These are phyloP conservation scores for Natrix natrix DNA, from an alignment of 2,797 vertebrate genomes.

Conservation along the genomic window DNA sequence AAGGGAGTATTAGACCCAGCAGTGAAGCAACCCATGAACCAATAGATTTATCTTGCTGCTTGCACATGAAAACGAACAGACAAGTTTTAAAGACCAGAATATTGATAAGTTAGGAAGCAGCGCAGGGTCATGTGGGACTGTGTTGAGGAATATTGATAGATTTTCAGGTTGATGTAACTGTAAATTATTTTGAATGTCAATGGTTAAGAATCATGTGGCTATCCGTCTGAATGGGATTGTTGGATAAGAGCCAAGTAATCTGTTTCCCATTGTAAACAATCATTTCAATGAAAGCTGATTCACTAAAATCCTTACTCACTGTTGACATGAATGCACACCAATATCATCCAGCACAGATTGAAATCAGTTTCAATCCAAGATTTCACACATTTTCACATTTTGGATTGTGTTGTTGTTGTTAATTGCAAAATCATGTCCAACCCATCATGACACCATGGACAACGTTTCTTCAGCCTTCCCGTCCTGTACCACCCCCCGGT, in stretches of 20 bases:
- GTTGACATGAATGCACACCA: background rate
- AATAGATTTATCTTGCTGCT: constrained; percentile 6
- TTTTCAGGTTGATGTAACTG: constrained; percentile 18
- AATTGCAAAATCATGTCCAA: no score
- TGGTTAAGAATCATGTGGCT: constrained; percentile 22
- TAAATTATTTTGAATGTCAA: constrained; percentile 34
- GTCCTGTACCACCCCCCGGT: no score
- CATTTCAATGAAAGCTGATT: background rate
- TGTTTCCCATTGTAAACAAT: background rate
- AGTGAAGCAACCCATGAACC: background rate
- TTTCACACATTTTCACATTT: background rate
- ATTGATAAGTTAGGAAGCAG: constrained; percentile 25
- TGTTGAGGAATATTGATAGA: background rate
- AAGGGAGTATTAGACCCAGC: background rate
- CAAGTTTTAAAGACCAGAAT: background rate
- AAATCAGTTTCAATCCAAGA: fast-evolving
- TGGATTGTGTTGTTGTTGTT: no score
- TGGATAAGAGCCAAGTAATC: constrained; percentile 24
- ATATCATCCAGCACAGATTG: background rate
- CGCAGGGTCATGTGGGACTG: background rate
- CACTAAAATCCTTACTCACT: background rate
- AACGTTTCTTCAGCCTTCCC: no score
- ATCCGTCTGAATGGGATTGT: constrained; percentile 2
- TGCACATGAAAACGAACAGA: background rate
- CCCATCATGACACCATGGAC: no score